A percentile compares a stretch with the other conserved stretches of the same genome.
These are phyloP conservation scores for Leptocoma aspasia DNA, from an alignment of 2,113 vertebrate genomes.

Conservation along the genomic window DNA sequence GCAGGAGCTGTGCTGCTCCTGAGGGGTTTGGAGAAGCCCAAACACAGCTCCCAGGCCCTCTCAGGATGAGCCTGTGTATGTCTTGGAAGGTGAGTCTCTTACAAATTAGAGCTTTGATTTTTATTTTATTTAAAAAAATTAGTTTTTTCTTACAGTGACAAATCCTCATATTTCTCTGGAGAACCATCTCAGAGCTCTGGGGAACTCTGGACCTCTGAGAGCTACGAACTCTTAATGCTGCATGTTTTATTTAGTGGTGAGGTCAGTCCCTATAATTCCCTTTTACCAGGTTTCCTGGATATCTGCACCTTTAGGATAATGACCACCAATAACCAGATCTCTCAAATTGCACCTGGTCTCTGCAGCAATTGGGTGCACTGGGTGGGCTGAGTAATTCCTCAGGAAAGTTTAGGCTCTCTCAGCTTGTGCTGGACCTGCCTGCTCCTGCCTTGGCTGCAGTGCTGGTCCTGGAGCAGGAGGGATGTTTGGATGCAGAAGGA, in stretches of 20 bases:
- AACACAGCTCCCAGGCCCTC: neutral
- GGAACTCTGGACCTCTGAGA: neutral
- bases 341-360: rapidly evolving
- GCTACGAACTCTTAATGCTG: neutral
- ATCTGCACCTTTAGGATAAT: neutral
- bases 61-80: neutral
- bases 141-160: neutral
- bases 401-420: neutral
- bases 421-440: neutral
- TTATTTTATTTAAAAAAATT: neutral
- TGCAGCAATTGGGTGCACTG: neutral
- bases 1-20: neutral
- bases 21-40: neutral
- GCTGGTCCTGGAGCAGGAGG: neutral
- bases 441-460: neutral
- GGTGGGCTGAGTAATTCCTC: neutral
- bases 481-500: neutral
- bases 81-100: neutral
- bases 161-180: neutral
- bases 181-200: neutral
- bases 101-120: neutral
- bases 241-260: neutral
- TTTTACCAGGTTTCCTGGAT: neutral
- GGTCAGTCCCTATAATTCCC: neutral
- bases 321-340: neutral